phyloP scores from a whole-genome alignment of 2,113 vertebrate genomes.

The Hassar affinis region DNA sequence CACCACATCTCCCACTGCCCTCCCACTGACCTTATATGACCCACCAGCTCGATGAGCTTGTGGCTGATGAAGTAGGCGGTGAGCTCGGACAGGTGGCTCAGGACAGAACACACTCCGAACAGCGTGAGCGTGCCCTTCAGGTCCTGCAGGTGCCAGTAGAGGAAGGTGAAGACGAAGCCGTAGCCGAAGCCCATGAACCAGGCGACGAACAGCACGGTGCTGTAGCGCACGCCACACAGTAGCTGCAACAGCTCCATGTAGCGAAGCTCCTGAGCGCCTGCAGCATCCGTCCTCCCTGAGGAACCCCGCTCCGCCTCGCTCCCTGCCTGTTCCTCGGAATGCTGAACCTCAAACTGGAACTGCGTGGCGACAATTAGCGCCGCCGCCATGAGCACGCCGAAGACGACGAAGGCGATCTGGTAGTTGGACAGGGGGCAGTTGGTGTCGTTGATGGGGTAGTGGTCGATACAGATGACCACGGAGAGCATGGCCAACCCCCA shows the following conservation, averaged over 20 bases:
- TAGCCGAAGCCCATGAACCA: constrained; percentile 99
- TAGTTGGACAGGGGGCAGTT: constrained; percentile 85
- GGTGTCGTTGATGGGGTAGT: constrained; percentile 70
- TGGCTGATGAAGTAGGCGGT: constrained; percentile 96
- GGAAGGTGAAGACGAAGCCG: constrained; percentile 96
- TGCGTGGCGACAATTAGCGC: constrained; percentile 89
- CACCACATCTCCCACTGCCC: background rate
- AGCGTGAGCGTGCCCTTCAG: constrained; percentile 91
- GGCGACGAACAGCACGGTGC: constrained; percentile 91
- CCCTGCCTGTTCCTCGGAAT: constrained; percentile 21
- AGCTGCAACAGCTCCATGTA: constrained; percentile 85
- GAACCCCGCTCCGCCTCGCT: background rate
- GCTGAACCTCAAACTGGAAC: constrained; percentile 81
- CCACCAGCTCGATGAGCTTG: constrained; percentile 94
- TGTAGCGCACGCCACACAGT: constrained; percentile 88
- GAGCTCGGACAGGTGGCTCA: constrained; percentile 92
- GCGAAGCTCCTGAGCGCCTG: constrained; percentile 75
- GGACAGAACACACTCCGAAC: constrained; percentile 92
- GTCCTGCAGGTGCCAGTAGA: constrained; percentile 96
- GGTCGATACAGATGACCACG: constrained; percentile 94
- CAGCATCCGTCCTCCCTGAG: constrained; percentile 60
- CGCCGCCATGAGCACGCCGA: constrained; percentile 88
- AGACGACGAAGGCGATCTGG: constrained; percentile 90
- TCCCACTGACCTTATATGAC: constrained; percentile 86
- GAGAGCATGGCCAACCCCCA: constrained; percentile 96